These are phyloP conservation scores for Triops cancriformis DNA, from an alignment of 1,140 invertebrate species.

Conservation along the genomic window DNA sequence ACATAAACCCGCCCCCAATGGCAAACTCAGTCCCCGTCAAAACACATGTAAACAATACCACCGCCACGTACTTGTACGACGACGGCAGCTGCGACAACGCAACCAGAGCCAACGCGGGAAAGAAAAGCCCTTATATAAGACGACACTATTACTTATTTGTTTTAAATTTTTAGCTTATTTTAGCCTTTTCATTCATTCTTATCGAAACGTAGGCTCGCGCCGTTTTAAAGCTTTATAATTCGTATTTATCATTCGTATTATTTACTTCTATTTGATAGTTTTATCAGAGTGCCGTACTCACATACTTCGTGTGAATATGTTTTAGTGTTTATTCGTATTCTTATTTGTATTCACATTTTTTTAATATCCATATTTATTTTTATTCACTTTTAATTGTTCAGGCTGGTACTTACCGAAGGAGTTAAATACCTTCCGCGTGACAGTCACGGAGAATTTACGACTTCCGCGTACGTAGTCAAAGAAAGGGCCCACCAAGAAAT, in stretches of 20 bases:
- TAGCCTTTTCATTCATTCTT: background rate
- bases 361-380: too few relatives aligned
- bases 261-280: too few relatives aligned
- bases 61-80: conserved; percentile 28
- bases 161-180: too few relatives aligned
- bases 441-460: conserved; percentile 30
- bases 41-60: conserved; percentile 30
- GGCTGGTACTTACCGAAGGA: conserved; percentile 31
- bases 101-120: conserved; percentile 29
- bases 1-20: conserved; percentile 35
- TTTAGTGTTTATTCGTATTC: too few relatives aligned
- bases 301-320: too few relatives aligned
- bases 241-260: too few relatives aligned
- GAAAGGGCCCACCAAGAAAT: conserved; percentile 31
- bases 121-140: conserved; percentile 27
- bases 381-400: too few relatives aligned
- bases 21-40: conserved; percentile 32
- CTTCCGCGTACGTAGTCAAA: conserved; percentile 32
- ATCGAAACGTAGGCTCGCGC: too few relatives aligned
- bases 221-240: too few relatives aligned
- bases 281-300: too few relatives aligned
- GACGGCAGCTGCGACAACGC: conserved; percentile 28
- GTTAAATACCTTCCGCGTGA: conserved; percentile 35
- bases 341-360: too few relatives aligned
- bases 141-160: too few relatives aligned